Base-by-base conservation (phyloP, 1,140 invertebrate genomes). In the Nasonia giraulti region DNA sequence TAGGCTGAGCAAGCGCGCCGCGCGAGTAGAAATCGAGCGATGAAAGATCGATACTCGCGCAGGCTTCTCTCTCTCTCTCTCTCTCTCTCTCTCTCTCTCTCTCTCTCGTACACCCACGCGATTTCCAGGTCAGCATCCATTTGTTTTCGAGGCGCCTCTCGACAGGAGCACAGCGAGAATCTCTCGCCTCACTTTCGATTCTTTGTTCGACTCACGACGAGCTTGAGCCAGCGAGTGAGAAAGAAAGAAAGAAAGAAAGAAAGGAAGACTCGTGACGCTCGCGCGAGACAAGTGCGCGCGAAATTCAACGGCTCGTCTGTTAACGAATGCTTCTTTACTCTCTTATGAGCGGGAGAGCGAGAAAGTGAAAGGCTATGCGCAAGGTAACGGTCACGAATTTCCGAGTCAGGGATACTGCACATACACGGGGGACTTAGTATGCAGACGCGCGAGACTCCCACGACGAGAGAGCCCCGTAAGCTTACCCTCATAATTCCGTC, bases 341-440 rank as follows among this genome's bases (percentile, higher is more conserved):
- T 27, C 14, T 33, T 20, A 75, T 44, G 47, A 62, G 69, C 20
- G 11, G 50, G 68, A 44, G 66, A 44, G 79, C 20, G 82, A 79
- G 83, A 84, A 84, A 84, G 83, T 84, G 83, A 84, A 80, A 84
- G 83, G 83, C 77, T 17, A 50, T 11, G 75, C n/a, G 75, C 75
- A 84, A 84, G 83, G 66, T 84, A 84, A 80, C 83, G 69, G 83
- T 80, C 82, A 84, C 83, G 77, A 84, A 84, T 84, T 80, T 73
- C 76, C 40, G 10, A 55, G 27, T 37, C 31, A 5, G 20, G 33
- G 37, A 71, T n/a, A 62, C 17, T n/a, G 7, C 17, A n/a, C 20
- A n/a, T n/a, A 62, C 7, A 62, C 4, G 12, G 50, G 17, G 55
- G 55, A n/a, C 55, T 62, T 62, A 62, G 17, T 62, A 62, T 62